Evolutionary conservation across 37 sponge, comb jelly and placozoan species (phyloP), one percentile per base, ranked within the genome.

Genomic region (Beroe forskalii): DNA sequence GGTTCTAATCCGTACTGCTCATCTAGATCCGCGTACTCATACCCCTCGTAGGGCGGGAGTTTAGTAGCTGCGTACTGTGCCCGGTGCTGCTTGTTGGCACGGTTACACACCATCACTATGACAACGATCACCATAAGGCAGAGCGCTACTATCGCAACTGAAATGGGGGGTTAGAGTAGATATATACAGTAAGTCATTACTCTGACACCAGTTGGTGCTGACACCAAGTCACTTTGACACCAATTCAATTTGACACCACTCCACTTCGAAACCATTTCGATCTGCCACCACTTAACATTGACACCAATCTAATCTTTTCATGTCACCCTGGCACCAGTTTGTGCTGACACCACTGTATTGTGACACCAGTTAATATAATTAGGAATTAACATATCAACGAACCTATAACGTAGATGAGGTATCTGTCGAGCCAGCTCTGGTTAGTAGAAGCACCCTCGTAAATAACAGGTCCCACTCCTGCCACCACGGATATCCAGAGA

Each of bases 61-160:
- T 80, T 80, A 24, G 86, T 43, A 48, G 86, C 28, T n/a, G 44
- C 55, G 86, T 80, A 80, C 8, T 36, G 27, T 14, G 40, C 40
- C 4, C 35, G 28, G 55, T 44, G 86, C 20, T 80, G 86, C 24
- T 80, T 80, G 86, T 80, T 80, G 4, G 86, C 86, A 12, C 86
- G 23, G 86, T 80, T 80, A 80, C 86, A 80, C 30, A 80, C 30
- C 86, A 80, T 37, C 48, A 80, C 86, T 44, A 80, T 80, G 8
- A 27, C 35, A 6, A 80, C 86, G 14, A 80, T 80, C 8, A 80
- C 9, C 30, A 80, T 38, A 23, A 80, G 86, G 0, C 38, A 80
- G 12, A 80, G 37, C 28, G 35, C 8, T 37, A 80, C 86, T 48
- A 48, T 48, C 12, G 55, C 55, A 48, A 48, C 55, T 48, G 55